Conservation (phyloP, 2,797 vertebrate species). For the Siniperca obscura region DNA sequence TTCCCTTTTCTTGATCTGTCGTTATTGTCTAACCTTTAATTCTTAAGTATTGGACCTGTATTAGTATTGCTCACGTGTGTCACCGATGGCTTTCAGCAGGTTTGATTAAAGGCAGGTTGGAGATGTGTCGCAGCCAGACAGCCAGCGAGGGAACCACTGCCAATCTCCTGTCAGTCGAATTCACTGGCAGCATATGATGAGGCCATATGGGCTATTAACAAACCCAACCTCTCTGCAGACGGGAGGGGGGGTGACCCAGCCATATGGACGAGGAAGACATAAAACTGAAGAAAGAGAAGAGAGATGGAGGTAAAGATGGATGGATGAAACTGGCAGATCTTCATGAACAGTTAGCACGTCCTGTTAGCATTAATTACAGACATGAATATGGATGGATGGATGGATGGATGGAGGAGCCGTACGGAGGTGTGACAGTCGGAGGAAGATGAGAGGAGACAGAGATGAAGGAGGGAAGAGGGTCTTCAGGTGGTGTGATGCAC, state of each 20-base stretch:
- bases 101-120: slow-evolving; percentile 40
- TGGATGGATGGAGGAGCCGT: neutral
- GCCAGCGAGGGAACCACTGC: slow-evolving; percentile 26
- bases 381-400: neutral
- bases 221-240: slow-evolving; percentile 62
- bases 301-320: slow-evolving; percentile 30
- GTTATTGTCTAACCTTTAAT: too few relatives aligned
- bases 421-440: neutral
- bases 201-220: slow-evolving; percentile 76
- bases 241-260: slow-evolving; percentile 26
- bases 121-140: neutral
- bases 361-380: slow-evolving; percentile 45
- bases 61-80: too few relatives aligned
- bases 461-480: neutral
- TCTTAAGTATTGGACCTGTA: too few relatives aligned
- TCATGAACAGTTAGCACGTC: slow-evolving; percentile 37
- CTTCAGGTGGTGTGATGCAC: slow-evolving; percentile 43
- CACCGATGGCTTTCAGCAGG: too few relatives aligned
- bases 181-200: slow-evolving; percentile 75
- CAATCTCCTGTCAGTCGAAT: slow-evolving; percentile 73
- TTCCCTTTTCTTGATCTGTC: too few relatives aligned
- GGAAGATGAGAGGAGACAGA: neutral
- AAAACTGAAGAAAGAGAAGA: slow-evolving; percentile 16
- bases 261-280: slow-evolving; percentile 57
- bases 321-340: slow-evolving; percentile 43